phyloP scores from a whole-genome alignment of 2,797 vertebrate genomes.

The Adrianichthys oophorus region DNA sequence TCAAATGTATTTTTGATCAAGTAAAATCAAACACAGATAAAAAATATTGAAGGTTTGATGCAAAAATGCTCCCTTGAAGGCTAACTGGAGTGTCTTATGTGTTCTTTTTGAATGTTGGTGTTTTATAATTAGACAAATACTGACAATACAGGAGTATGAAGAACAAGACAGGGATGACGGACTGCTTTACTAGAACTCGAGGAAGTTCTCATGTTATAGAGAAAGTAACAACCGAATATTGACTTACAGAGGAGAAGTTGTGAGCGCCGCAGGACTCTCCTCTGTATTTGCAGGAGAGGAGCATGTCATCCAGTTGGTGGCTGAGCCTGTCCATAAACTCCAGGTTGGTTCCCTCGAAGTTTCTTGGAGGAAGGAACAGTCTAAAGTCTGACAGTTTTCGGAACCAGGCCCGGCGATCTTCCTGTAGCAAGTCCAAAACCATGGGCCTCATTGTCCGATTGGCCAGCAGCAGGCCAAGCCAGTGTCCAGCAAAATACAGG shows the following conservation, averaged over 20 bases:
- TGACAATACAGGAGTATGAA: too few relatives aligned
- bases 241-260: conserved; percentile 98
- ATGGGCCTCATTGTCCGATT: conserved; percentile 91
- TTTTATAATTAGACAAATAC: too few relatives aligned
- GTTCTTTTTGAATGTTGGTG: too few relatives aligned
- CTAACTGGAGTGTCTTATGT: too few relatives aligned
- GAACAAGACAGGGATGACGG: too few relatives aligned
- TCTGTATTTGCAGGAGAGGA: conserved; percentile 96
- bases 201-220: neutral
- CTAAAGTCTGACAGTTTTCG: conserved; percentile 94
- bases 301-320: conserved; percentile 97
- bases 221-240: conserved; percentile 1
- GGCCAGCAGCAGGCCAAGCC: conserved; percentile 90
- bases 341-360: conserved; percentile 95
- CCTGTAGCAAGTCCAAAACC: conserved; percentile 89
- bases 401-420: conserved; percentile 90
- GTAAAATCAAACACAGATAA: too few relatives aligned
- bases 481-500: conserved; percentile 95
- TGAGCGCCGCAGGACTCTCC: conserved; percentile 92
- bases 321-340: conserved; percentile 97
- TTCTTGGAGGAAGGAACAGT: conserved; percentile 93
- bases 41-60: too few relatives aligned
- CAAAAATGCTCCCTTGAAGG: too few relatives aligned
- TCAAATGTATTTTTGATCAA: too few relatives aligned
- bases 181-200: too few relatives aligned